Conservation (phyloP, 2,888 invertebrate genomes). For the Melikaiella ostensackeni region DNA sequence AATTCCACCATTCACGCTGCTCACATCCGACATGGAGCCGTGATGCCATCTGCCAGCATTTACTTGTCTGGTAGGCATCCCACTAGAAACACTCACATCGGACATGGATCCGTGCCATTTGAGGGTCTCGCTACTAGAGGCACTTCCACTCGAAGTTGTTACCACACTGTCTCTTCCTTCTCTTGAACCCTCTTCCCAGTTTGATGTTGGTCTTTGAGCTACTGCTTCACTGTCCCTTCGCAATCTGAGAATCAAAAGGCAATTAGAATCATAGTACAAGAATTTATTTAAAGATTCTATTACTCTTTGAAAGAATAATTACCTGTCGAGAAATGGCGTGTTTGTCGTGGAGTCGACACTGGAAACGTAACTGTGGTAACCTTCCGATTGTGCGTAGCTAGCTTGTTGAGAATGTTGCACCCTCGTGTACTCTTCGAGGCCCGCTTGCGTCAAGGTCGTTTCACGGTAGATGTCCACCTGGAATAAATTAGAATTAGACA, state of each 20-base stretch:
- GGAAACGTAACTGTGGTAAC: slow-evolving; percentile 89
- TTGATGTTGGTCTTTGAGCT: slow-evolving; percentile 74
- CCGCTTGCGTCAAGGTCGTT: slow-evolving; percentile 76
- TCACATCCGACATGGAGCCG: slow-evolving; percentile 73
- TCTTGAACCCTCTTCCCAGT: slow-evolving; percentile 77
- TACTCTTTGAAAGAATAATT: slow-evolving; percentile 36
- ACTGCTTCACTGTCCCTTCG: slow-evolving; percentile 82
- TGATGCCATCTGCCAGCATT: slow-evolving; percentile 63
- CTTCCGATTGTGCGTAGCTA: slow-evolving; percentile 88
- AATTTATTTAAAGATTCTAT: neutral
- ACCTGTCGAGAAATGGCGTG: slow-evolving; percentile 86
- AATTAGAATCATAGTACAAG: slow-evolving; percentile 32
- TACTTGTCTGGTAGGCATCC: slow-evolving; percentile 63
- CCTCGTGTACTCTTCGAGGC: slow-evolving; percentile 78
- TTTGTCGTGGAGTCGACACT: slow-evolving; percentile 85
- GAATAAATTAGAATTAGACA: slow-evolving; percentile 47
- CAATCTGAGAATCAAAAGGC: slow-evolving; percentile 70
- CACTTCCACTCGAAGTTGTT: slow-evolving; percentile 82
- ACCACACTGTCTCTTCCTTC: slow-evolving; percentile 83
- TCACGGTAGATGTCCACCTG: slow-evolving; percentile 74
- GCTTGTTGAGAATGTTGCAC: slow-evolving; percentile 84
- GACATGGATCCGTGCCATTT: slow-evolving; percentile 85
- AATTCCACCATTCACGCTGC: slow-evolving; percentile 62
- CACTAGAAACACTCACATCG: slow-evolving; percentile 79
- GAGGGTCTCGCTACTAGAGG: slow-evolving; percentile 87